Evolutionary conservation across 2,888 invertebrate genomes (phyloP), one percentile per base, ranked within the genome.

Genomic region (Drosophila formosana): DNA sequence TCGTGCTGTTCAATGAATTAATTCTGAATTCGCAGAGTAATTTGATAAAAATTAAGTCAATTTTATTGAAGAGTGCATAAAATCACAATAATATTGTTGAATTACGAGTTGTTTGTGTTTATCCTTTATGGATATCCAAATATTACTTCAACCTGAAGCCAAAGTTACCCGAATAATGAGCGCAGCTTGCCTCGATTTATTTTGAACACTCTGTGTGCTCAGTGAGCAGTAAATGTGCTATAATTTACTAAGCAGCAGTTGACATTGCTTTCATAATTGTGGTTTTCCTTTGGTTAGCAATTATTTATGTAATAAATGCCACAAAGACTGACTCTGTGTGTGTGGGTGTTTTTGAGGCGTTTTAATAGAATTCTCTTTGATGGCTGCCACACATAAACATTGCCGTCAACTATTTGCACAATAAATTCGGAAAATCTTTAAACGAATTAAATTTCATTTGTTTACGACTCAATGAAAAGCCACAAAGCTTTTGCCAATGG

Each of bases 401-500:
- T 50, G 56, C n/a, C 66, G 32, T 57, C 65, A 75, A 72, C 82
- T 65, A 66, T 77, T 76, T 76, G 68, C 63, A 68, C 45, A 75
- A 74, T 76, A 76, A 78, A 73, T 83, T 70, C 60, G 5, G 56
- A 64, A 87, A 83, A 78, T 82, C 85, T 75, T 66, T 74, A 68
- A 72, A 69, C 51, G 70, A 84, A 88, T 84, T 79, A 70, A 84
- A 85, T 85, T 85, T 71, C 66, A 88, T 84, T 84, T 84, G 85
- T 74, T 75, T 82, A 72, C 77, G 77, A 84, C 82, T 75, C 77
- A 85, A 82, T 82, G 82, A 73, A 82, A 87, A 84, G 80, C 88
- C 88, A 75, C 85, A 84, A 83, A 79, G 83, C 82, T 73, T 62
- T 60, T 81, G 78, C 73, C 81, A 75, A 70, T 73, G 72, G 75